These are phyloP conservation scores for Atrina japonica DNA, from an alignment of 2,888 invertebrate genomes.

Conservation along the genomic window DNA sequence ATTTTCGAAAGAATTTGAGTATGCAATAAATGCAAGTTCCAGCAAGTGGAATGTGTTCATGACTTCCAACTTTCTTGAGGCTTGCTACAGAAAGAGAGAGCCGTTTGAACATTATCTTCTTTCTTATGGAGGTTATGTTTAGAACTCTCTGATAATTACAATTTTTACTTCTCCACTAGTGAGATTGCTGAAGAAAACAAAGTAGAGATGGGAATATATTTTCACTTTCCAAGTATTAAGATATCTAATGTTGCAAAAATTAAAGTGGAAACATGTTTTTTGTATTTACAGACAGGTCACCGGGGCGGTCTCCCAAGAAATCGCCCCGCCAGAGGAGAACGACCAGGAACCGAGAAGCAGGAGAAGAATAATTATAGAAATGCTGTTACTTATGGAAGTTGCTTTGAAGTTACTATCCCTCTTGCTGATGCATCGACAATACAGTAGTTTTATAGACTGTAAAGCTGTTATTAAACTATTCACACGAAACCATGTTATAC, in stretches of 20 bases:
- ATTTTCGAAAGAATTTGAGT: no score
- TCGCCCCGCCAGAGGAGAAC: constrained; percentile 74
- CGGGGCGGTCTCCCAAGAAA: constrained; percentile 76
- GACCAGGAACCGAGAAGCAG: constrained; percentile 71
- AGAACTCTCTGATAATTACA: no score
- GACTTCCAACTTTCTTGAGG: constrained; percentile 48
- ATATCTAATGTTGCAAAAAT: neutral
- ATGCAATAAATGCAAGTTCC: constrained; percentile 42
- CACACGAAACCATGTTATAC: constrained; percentile 66
- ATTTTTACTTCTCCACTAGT: no score
- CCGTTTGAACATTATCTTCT: constrained; percentile 38
- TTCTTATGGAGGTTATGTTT: neutral
- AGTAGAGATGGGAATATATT: no score
- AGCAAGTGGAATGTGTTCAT: constrained; percentile 39
- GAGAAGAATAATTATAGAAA: constrained; percentile 63
- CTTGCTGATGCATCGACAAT: constrained; percentile 55
- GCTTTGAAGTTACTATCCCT: constrained; percentile 41
- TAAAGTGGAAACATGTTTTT: neutral
- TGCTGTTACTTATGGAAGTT: constrained; percentile 47
- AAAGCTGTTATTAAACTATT: constrained; percentile 61
- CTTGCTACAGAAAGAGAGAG: constrained; percentile 51
- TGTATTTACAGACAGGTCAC: constrained; percentile 74
- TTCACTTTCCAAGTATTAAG: no score
- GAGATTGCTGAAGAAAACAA: no score
- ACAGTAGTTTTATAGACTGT: constrained; percentile 58